Base-by-base conservation (phyloP, 2,888 invertebrate genomes). In the Synergus umbraculus region DNA sequence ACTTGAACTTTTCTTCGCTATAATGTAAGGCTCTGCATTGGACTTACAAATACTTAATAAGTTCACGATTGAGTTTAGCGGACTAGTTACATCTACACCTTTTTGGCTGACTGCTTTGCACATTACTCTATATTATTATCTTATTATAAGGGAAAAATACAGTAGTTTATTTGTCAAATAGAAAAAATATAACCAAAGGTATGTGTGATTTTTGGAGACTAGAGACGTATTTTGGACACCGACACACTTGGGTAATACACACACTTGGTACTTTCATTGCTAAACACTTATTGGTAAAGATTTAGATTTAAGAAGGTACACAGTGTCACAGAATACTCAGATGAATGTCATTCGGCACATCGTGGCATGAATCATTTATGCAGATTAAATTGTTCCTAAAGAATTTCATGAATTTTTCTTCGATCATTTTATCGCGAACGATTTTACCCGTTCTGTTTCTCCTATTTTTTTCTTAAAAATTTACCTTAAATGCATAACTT, bases 281-380 rank as follows among this genome's bases (percentile, higher is more conserved):
- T 86, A 88, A 85, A 85, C 81, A 81, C 80, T 86, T 82, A 86
- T 78, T 79, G 65, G 58, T 81, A 76, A 76, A 78, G 76, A 79
- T 80, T 78, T 76, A 60, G 29, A 79, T 82, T 79, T 80, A 79
- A 83, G 78, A 85, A 89, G 85, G 84, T 89, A 87, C 83, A 83
- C 76, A 78, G 79, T 85, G 85, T 85, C 84, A 77, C 84, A 73
- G 78, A 83, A 86, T 86, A 85, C 83, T 85, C 82, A 81, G 82
- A 86, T 85, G 85, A 89, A 87, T 87, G 83, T 82, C 83, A 86
- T 86, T 87, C 88, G 89, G 89, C 89, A 90, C 90, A 84, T 88
- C 86, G 86, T 89, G 90, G 89, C 86, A 88, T 87, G 85, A 87
- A 78, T 86, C 81, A 85, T 85, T 84, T 84, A 80, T 78, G 78